A percentile compares a stretch with the other conserved stretches of the same genome.
Evolutionary conservation across 2,888 invertebrate species (phyloP).

Genomic region (Limnephilus auricula): DNA sequence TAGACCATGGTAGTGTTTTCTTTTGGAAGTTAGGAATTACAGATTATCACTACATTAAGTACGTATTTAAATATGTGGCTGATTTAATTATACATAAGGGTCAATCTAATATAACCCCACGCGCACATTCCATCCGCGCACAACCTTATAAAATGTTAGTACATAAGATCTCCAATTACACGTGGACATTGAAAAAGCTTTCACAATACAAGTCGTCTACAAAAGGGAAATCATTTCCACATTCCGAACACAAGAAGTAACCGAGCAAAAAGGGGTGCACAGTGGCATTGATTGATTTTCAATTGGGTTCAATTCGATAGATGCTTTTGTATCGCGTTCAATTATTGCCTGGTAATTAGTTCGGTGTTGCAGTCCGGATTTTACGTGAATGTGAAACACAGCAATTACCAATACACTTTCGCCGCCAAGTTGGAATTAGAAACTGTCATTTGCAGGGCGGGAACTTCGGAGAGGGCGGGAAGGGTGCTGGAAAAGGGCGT

Average conservation of each 20-base stretch:
- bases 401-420: slow-evolving; percentile 78
- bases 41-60: neutral
- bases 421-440: slow-evolving; percentile 80
- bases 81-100: neutral
- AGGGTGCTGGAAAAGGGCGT: neutral
- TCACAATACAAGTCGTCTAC: slow-evolving; percentile 33
- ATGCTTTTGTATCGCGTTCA: neutral
- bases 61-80: neutral
- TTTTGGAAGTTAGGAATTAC: neutral
- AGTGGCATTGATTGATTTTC: neutral
- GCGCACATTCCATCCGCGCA: neutral
- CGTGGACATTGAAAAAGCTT: slow-evolving; percentile 64
- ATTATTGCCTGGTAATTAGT: neutral
- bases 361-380: slow-evolving; percentile 4
- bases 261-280: neutral
- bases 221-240: neutral
- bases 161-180: slow-evolving; percentile 46
- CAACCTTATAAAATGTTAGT: neutral
- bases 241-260: neutral
- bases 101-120: neutral
- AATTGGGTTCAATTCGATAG: neutral
- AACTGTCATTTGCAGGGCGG: slow-evolving; percentile 78
- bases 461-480: slow-evolving; percentile 25
- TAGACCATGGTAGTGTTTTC: too few species aligned
- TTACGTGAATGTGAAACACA: slow-evolving; percentile 52